Conservation (phyloP, 2,888 invertebrate species). For the Ichneumoninae sp. region DNA sequence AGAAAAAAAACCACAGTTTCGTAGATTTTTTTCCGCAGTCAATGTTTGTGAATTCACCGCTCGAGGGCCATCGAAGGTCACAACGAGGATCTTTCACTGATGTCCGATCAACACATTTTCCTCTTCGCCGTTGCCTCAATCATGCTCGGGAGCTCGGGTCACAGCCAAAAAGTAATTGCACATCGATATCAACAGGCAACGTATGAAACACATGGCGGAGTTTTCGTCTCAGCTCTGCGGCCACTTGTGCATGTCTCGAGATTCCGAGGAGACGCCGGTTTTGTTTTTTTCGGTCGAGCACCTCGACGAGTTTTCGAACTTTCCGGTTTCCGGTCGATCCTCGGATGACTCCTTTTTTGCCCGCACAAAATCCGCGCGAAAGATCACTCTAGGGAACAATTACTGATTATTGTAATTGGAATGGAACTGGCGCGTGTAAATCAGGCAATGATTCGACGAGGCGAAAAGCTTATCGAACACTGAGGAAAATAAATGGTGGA, state of each 20-base stretch:
- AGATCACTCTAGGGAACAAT: background rate
- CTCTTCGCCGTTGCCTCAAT: slow-evolving; percentile 22
- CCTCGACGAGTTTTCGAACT: background rate
- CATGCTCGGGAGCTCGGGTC: slow-evolving; percentile 22
- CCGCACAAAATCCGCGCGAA: background rate
- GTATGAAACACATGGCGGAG: slow-evolving; percentile 74
- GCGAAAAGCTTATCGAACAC: background rate
- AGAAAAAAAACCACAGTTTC: background rate
- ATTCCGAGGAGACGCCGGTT: background rate
- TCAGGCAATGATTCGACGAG: slow-evolving; percentile 24
- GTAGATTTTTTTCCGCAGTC: background rate
- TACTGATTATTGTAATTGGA: background rate
- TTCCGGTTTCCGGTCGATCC: slow-evolving; percentile 2
- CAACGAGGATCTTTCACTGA: slow-evolving; percentile 10
- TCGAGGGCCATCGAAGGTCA: background rate
- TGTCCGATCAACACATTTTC: slow-evolving; percentile 12
- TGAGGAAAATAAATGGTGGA: too few species aligned
- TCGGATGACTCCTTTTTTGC: background rate
- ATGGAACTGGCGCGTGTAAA: background rate
- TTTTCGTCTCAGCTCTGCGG: slow-evolving; percentile 3
- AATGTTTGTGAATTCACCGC: slow-evolving; percentile 10
- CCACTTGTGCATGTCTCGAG: background rate
- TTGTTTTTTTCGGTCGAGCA: background rate
- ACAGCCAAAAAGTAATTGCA: slow-evolving; percentile 72
- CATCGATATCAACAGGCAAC: slow-evolving; percentile 75